Conservation (phyloP, 2,113 vertebrate species). For the Ranitomeya imitator region DNA sequence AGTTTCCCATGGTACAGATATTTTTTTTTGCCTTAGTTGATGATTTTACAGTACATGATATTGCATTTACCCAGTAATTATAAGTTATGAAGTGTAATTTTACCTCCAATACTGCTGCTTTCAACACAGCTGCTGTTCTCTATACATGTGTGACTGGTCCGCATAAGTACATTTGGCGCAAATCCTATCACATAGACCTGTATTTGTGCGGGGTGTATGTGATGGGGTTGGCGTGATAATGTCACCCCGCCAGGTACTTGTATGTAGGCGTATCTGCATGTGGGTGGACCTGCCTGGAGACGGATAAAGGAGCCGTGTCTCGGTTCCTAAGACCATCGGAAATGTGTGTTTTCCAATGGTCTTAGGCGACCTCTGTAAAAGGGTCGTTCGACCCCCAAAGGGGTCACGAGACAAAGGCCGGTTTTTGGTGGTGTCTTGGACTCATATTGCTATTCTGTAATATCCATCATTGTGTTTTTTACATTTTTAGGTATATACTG, state of each 20-base stretch:
- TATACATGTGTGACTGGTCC: constrained; percentile 24
- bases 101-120: background rate
- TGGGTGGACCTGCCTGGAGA: constrained; percentile 1
- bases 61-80: background rate
- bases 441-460: too few species aligned
- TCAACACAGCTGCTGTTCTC: constrained; percentile 2
- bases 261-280: constrained; percentile 9
- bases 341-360: too few species aligned
- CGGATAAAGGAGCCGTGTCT: background rate
- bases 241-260: background rate
- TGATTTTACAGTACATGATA: background rate
- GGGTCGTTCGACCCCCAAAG: too few species aligned
- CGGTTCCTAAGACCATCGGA: background rate
- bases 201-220: constrained; percentile 3
- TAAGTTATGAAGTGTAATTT: too few species aligned
- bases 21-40: background rate
- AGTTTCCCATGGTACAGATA: background rate
- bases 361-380: too few species aligned
- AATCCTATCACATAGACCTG: constrained; percentile 12
- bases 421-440: too few species aligned
- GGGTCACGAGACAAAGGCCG: too few species aligned
- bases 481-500: too few species aligned
- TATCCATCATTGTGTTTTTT: too few species aligned
- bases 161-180: background rate
- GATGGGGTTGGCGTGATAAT: background rate